A percentile compares a stretch with the other conserved stretches of the same genome.
Evolutionary conservation across 2,888 invertebrate species (phyloP).

Genomic region (Tethea ocularis): DNA sequence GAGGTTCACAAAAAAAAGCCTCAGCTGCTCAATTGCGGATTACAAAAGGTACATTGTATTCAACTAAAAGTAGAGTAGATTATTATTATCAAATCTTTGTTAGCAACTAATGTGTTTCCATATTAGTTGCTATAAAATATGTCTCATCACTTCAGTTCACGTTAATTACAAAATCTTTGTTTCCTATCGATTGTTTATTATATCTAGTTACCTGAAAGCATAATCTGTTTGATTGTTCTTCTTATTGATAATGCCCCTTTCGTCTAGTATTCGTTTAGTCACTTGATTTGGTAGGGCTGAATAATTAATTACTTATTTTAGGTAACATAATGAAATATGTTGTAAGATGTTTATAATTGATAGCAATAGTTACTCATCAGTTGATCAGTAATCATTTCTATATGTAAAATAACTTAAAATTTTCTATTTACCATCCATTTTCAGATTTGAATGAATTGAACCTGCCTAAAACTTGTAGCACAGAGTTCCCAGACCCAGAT

Average conservation of each 20-base stretch:
- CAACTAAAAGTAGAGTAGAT: not conserved
- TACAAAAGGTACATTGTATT: conserved; percentile 91
- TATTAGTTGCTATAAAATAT: no score
- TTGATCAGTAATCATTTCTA: no score
- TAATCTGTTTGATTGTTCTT: not conserved
- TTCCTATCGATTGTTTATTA: not conserved
- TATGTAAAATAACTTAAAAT: no score
- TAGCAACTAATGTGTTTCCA: no score
- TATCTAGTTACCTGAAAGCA: not conserved
- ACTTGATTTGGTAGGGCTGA: no score
- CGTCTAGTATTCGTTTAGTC: no score
- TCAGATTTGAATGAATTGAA: conserved; percentile 98
- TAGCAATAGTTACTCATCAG: conserved; percentile 27
- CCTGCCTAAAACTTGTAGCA: conserved; percentile 97
- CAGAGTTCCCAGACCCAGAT: conserved; percentile 98
- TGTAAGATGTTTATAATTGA: no score
- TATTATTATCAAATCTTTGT: no score
- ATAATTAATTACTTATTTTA: no score
- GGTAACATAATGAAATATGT: no score
- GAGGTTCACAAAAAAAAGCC: conserved; percentile 93
- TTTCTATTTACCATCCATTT: not conserved
- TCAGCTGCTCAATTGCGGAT: conserved; percentile 98
- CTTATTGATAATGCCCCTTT: no score
- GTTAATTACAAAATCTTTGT: not conserved
- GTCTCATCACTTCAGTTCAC: not conserved